A percentile compares a stretch with the other conserved stretches of the same genome.
Conservation (phyloP, 2,113 vertebrate species). For the Gadus macrocephalus region DNA sequence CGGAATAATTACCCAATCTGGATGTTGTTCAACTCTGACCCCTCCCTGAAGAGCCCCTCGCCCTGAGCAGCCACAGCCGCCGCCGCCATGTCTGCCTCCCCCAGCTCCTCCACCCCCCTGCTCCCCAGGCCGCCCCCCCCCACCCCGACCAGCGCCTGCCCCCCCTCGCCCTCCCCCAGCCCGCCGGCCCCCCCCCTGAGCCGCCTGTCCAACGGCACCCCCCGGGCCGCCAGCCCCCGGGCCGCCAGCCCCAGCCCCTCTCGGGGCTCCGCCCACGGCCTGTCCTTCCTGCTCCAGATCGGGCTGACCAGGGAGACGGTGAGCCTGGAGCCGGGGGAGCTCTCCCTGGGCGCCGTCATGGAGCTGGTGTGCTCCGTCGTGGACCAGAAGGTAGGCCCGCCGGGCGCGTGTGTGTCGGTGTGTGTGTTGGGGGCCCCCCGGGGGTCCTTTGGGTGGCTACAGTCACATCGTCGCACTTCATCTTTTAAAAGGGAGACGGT, state of each 20-base stretch:
- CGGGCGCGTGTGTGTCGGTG: too few species aligned
- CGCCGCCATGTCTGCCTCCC: constrained; percentile 75
- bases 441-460: too few species aligned
- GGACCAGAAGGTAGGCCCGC: constrained; percentile 85
- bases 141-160: constrained; percentile 66
- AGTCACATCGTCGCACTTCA: too few species aligned
- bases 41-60: constrained; percentile 11
- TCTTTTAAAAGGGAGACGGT: too few species aligned
- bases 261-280: constrained; percentile 79
- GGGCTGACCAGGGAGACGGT: constrained; percentile 90
- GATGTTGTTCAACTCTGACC: neutral
- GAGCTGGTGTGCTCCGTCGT: constrained; percentile 91
- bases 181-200: constrained; percentile 78
- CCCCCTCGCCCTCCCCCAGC: constrained; percentile 81
- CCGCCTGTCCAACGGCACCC: constrained; percentile 79
- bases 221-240: constrained; percentile 67
- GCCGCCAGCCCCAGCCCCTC: constrained; percentile 85
- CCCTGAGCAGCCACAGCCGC: constrained; percentile 69
- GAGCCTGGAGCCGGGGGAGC: constrained; percentile 84
- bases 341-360: constrained; percentile 84
- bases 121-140: constrained; percentile 64
- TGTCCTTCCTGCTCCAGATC: constrained; percentile 92
- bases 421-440: too few species aligned
- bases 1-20: neutral
- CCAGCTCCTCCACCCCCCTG: too few species aligned